Conservation (phyloP, 2,888 invertebrate genomes). For the Stictocephala bisonia region DNA sequence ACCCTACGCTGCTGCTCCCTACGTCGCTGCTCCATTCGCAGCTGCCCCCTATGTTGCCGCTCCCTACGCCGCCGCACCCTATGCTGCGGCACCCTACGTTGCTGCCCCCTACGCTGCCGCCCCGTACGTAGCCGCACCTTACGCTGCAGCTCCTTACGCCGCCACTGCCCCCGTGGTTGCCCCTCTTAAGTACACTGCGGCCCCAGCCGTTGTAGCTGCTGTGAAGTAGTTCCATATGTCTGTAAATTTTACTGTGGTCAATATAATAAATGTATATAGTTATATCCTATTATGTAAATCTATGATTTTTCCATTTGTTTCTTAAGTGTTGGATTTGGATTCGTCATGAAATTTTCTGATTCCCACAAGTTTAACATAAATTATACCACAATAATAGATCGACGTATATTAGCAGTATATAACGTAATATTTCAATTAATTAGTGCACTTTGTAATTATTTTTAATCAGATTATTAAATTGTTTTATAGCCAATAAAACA, state of each 20-base stretch:
- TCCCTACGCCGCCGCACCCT: constrained; percentile 43
- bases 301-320: too few relatives aligned
- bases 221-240: background rate
- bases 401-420: too few relatives aligned
- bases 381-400: too few relatives aligned
- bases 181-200: constrained; percentile 34
- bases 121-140: constrained; percentile 21
- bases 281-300: too few relatives aligned
- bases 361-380: too few relatives aligned
- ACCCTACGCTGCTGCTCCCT: constrained; percentile 16
- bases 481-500: too few relatives aligned
- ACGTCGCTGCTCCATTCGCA: background rate
- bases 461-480: too few relatives aligned
- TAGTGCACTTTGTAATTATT: too few relatives aligned
- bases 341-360: too few relatives aligned
- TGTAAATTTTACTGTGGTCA: background rate
- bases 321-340: too few relatives aligned
- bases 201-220: constrained; percentile 17
- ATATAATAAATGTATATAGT: too few relatives aligned
- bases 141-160: constrained; percentile 34
- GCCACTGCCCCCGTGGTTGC: constrained; percentile 20
- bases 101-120: constrained; percentile 28
- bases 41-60: constrained; percentile 47
- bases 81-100: constrained; percentile 34
- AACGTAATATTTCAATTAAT: too few relatives aligned